A percentile compares a stretch with the other conserved stretches of the same genome.
Conservation (phyloP, 2,888 invertebrate species). For the Copidosoma aretas region DNA sequence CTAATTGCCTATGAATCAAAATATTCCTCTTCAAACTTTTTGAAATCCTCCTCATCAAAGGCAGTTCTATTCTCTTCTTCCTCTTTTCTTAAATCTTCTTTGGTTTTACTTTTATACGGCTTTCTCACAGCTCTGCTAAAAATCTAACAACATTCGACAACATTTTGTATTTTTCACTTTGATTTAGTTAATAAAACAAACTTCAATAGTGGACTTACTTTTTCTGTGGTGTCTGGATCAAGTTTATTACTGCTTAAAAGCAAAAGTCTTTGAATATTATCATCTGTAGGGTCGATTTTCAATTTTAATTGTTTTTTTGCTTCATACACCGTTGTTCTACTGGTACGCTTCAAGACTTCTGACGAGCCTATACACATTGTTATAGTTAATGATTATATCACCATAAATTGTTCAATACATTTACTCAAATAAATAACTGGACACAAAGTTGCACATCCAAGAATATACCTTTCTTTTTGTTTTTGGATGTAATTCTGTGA, state of each 20-base stretch:
- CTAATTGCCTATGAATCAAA: conserved; percentile 31
- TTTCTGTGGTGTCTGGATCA: conserved; percentile 60
- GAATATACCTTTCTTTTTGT: conserved; percentile 52
- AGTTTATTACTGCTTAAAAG: conserved; percentile 63
- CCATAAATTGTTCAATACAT: too few relatives aligned
- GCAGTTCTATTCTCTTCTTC: conserved; percentile 67
- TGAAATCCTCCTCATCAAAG: conserved; percentile 75
- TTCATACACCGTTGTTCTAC: conserved; percentile 51
- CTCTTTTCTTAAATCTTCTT: conserved; percentile 52
- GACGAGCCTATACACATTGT: conserved; percentile 29
- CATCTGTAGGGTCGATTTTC: conserved; percentile 58
- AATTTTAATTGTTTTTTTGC: conserved; percentile 48
- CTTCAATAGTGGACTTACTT: conserved; percentile 57
- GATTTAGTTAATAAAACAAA: too few relatives aligned
- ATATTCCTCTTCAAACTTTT: conserved; percentile 72
- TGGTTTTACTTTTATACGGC: conserved; percentile 59
- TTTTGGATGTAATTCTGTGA: conserved; percentile 50
- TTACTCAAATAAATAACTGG: too few relatives aligned
- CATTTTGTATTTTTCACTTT: too few relatives aligned
- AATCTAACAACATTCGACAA: conserved; percentile 61
- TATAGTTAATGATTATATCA: background rate
- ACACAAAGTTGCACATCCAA: background rate
- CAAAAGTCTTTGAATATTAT: conserved; percentile 65
- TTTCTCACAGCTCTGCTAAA: conserved; percentile 66
- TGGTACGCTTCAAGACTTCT: conserved; percentile 42